These are phyloP conservation scores for Zaprionus lachaisei DNA, from an alignment of 1,140 invertebrate genomes.

Conservation along the genomic window DNA sequence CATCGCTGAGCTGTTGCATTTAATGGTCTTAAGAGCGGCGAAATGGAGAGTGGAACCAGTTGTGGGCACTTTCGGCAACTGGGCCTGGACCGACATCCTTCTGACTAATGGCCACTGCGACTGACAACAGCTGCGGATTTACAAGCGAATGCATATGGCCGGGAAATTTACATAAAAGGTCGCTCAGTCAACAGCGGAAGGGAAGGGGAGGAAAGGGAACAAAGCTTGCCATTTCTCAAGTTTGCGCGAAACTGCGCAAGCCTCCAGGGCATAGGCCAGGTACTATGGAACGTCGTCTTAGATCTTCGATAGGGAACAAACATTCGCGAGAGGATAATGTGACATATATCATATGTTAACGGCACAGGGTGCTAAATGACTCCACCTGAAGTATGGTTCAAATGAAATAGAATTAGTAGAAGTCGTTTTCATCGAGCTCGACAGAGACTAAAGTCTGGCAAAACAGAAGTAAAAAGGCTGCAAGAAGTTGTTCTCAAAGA, in stretches of 20 bases:
- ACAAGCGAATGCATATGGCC: slow-evolving; percentile 75
- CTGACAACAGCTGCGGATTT: slow-evolving; percentile 79
- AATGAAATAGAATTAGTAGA: no score
- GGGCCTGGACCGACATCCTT: background rate
- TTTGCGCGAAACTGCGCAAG: slow-evolving; percentile 23
- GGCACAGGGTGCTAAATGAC: background rate
- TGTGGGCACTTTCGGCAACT: slow-evolving; percentile 53
- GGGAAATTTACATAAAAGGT: slow-evolving; percentile 73
- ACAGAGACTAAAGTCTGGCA: no score
- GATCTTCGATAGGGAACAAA: slow-evolving; percentile 8
- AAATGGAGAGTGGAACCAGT: slow-evolving; percentile 22
- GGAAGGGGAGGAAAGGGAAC: background rate
- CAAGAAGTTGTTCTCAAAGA: no score
- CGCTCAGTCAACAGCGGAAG: slow-evolving; percentile 61
- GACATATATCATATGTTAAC: slow-evolving; percentile 10
- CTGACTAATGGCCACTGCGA: slow-evolving; percentile 65
- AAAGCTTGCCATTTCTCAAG: slow-evolving; percentile 59
- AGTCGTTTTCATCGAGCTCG: no score
- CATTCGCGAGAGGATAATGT: background rate
- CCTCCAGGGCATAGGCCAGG: slow-evolving; percentile 7
- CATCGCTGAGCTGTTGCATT: slow-evolving; percentile 69
- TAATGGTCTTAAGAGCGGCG: slow-evolving; percentile 57
- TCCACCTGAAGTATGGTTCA: background rate
- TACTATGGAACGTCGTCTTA: background rate
- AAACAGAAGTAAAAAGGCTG: no score